Conservation (phyloP, 2,888 invertebrate genomes). For the Unio delphinus region DNA sequence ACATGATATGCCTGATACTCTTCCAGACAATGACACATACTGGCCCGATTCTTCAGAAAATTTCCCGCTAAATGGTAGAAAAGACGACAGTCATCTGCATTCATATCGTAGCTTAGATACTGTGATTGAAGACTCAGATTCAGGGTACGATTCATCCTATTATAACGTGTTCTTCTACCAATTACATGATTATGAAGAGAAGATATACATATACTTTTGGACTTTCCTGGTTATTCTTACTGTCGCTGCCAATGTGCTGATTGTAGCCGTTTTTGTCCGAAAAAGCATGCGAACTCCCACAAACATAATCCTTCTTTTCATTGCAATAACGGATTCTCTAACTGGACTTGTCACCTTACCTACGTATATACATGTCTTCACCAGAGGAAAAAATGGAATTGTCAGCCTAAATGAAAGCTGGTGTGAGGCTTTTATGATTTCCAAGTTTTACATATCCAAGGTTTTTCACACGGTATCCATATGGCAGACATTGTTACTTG, state of each 20-base stretch:
- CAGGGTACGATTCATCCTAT: too few relatives aligned
- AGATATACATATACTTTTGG: slow-evolving; percentile 5
- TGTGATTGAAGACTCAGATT: too few relatives aligned
- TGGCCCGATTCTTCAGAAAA: too few relatives aligned
- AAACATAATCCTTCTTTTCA: slow-evolving; percentile 25
- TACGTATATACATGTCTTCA: slow-evolving; percentile 16
- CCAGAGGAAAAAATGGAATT: too few relatives aligned
- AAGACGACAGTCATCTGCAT: too few relatives aligned
- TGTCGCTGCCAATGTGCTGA: slow-evolving; percentile 27
- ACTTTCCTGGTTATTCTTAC: slow-evolving; percentile 19
- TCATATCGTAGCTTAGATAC: too few relatives aligned
- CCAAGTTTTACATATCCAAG: slow-evolving; percentile 18
- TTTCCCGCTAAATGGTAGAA: too few relatives aligned
- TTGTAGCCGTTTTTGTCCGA: slow-evolving; percentile 2
- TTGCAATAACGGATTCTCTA: slow-evolving; percentile 30
- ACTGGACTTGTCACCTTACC: slow-evolving; percentile 28
- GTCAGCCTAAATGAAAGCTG: neutral
- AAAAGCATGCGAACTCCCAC: slow-evolving; percentile 8
- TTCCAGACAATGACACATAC: too few relatives aligned
- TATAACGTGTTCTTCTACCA: neutral
- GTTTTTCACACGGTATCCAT: slow-evolving; percentile 33
- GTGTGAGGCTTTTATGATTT: slow-evolving; percentile 12
- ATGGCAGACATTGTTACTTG: slow-evolving; percentile 36
- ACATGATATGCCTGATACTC: too few relatives aligned
- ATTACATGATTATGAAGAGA: neutral